Conservation (phyloP, 2,113 vertebrate species). For the Cacatua alba region DNA sequence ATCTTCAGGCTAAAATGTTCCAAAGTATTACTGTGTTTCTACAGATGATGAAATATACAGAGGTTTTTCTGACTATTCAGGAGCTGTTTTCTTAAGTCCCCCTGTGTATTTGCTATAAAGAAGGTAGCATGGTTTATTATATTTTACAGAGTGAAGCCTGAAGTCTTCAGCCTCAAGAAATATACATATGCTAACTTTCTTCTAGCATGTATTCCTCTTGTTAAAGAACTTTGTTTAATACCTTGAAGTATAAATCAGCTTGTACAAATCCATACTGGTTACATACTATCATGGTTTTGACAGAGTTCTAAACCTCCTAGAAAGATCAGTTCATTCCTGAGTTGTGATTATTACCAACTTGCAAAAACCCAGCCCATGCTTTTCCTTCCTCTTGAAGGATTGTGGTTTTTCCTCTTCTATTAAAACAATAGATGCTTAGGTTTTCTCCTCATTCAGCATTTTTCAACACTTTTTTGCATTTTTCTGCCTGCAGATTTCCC, state of each 20-base stretch:
- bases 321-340: background rate
- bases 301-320: background rate
- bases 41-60: rapidly evolving
- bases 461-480: background rate
- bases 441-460: background rate
- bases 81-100: background rate
- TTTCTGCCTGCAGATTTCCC: background rate
- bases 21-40: background rate
- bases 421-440: background rate
- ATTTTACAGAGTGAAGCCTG: background rate
- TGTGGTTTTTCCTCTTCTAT: background rate
- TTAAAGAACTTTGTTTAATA: background rate
- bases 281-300: rapidly evolving
- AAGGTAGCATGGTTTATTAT: background rate
- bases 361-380: background rate
- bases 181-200: background rate
- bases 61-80: background rate
- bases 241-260: background rate
- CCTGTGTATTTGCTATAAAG: background rate
- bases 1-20: background rate
- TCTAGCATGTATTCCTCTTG: background rate
- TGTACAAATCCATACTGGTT: background rate
- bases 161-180: background rate
- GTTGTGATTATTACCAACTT: background rate
- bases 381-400: background rate